Conservation (phyloP, 1,140 invertebrate genomes). For the Meloidogyne exigua region DNA sequence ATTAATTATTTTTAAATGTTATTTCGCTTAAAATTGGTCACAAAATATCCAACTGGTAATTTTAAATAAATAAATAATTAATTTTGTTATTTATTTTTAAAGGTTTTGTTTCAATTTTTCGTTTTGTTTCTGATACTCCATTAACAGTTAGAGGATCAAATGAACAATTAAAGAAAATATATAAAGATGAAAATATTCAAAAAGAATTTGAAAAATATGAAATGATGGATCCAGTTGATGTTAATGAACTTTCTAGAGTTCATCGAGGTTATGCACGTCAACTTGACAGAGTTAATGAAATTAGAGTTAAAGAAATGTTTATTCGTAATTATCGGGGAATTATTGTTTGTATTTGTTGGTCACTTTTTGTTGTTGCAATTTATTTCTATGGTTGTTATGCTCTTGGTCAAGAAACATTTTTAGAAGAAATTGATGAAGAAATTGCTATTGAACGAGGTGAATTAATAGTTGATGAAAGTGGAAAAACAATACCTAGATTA, state of each 20-base stretch:
- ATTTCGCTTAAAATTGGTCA: background rate
- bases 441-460: constrained; percentile 46
- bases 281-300: constrained; percentile 59
- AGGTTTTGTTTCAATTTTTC: background rate
- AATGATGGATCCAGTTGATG: constrained; percentile 55
- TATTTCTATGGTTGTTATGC: constrained; percentile 59
- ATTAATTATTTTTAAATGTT: background rate
- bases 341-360: constrained; percentile 27
- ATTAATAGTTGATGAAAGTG: constrained; percentile 10
- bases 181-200: constrained; percentile 14
- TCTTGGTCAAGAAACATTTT: constrained; percentile 61
- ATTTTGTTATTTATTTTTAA: background rate
- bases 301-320: constrained; percentile 59
- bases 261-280: constrained; percentile 61
- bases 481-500: background rate
- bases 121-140: background rate
- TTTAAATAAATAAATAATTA: background rate
- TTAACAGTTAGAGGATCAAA: constrained; percentile 15
- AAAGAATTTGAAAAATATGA: constrained; percentile 47
- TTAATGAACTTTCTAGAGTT: constrained; percentile 59
- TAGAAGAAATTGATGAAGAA: constrained; percentile 63
- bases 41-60: background rate
- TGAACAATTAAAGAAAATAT: constrained; percentile 13
- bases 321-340: constrained; percentile 59
- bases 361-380: constrained; percentile 51